These are phyloP conservation scores for Elmis aenea DNA, from an alignment of 2,888 invertebrate species.

Conservation along the genomic window DNA sequence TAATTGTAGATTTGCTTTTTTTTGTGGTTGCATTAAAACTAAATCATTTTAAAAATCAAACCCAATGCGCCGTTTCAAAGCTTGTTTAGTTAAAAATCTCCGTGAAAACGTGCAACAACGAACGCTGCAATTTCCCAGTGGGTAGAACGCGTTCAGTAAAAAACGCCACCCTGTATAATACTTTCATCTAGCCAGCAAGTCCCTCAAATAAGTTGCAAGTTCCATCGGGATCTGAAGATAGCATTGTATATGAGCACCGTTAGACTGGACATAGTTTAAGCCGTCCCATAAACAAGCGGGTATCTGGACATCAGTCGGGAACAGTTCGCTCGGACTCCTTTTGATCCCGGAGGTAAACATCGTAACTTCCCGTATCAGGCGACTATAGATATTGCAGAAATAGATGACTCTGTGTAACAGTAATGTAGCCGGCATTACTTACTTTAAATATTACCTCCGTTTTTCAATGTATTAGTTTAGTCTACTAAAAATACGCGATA, in stretches of 20 bases:
- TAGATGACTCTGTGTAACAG: constrained; percentile 23
- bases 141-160: neutral
- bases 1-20: too few species aligned
- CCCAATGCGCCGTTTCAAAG: too few species aligned
- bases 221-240: constrained; percentile 47
- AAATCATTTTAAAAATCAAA: too few species aligned
- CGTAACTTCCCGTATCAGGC: constrained; percentile 44
- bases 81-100: too few species aligned
- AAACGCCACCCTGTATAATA: constrained; percentile 20
- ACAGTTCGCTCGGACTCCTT: constrained; percentile 35
- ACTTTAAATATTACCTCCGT: constrained; percentile 4
- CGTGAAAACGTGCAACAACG: too few species aligned
- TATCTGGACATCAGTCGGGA: constrained; percentile 48
- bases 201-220: constrained; percentile 33
- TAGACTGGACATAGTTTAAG: constrained; percentile 49
- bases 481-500: constrained; percentile 1
- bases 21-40: too few species aligned
- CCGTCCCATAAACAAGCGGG: constrained; percentile 48
- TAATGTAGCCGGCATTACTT: constrained; percentile 17
- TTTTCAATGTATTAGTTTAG: constrained; percentile 1
- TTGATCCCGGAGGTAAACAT: constrained; percentile 47
- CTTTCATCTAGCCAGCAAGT: constrained; percentile 27
- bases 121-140: too few species aligned
- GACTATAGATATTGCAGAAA: constrained; percentile 32
- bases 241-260: constrained; percentile 49